Evolutionary conservation across 2,113 vertebrate genomes (phyloP), one percentile per base, ranked within the genome.

Genomic region (Eolophus roseicapilla): DNA sequence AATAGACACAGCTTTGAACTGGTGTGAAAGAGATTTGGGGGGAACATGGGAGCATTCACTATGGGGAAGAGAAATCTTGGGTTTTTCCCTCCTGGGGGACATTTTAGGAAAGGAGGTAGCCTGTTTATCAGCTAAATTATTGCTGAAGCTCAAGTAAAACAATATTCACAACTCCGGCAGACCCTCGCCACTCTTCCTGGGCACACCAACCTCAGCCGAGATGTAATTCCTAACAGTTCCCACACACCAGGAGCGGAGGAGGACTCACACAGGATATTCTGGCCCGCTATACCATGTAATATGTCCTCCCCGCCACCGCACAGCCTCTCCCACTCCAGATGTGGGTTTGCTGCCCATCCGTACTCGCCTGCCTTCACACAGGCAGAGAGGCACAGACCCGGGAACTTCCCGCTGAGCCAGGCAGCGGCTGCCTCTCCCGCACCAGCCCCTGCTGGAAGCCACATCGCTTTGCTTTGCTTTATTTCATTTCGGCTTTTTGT

Each of bases 251-350:
- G 49, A 90, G 60, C 1, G 1, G 49, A 28, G 31, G 35, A 91
- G 20, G 60, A 27, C 41, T 41, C 4, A 3, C 44, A 12, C 23
- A 23, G 52, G 44, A 18, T 49, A n/a, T 31, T 63, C 50, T 53
- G 65, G 25, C 49, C 46, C 83, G 70, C 67, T 20, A 14, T 41
- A 24, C 29, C 53, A 4, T 14, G 13, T 21, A 80, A 88, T 73
- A 82, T 71, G 92, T 86, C 82, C 59, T 87, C 81, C 75, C 70
- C 9, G 14, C 73, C 44, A 65, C 83, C 44, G 37, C 75, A 59
- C 76, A 60, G 85, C 76, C 73, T 92, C 80, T 92, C 65, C 70
- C 86, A 7, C 37, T 84, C 83, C 95, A 94, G 92, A 93, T 82
- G 86, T 90, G 93, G 67, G 79, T 69, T 53, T 23, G 82, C 77